Conservation (phyloP, 2,888 invertebrate genomes). For the Lymantria monacha region DNA sequence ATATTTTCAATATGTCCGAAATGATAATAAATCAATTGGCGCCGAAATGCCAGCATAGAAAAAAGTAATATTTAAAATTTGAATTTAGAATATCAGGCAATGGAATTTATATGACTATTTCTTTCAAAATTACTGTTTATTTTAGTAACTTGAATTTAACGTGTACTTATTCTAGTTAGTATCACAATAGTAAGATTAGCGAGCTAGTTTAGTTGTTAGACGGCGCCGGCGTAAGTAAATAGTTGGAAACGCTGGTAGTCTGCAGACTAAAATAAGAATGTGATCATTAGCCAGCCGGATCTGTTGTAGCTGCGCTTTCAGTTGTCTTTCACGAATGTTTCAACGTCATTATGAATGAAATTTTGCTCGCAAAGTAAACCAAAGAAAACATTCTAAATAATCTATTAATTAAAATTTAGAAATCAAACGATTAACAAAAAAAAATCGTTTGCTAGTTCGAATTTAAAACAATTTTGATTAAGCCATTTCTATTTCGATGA, state of each 20-base stretch:
- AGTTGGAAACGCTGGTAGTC: conserved; percentile 24
- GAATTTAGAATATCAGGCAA: too few species aligned
- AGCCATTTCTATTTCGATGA: neutral
- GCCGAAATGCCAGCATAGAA: too few species aligned
- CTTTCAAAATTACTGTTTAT: too few species aligned
- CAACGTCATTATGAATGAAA: conserved; percentile 16
- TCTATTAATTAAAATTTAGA: neutral
- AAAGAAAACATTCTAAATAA: neutral
- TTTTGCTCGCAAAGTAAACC: neutral
- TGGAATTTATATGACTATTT: too few species aligned
- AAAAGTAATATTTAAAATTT: too few species aligned
- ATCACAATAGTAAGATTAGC: too few species aligned
- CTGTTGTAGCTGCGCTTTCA: conserved; percentile 15
- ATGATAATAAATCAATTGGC: too few species aligned
- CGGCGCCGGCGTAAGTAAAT: conserved; percentile 16
- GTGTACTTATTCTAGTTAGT: too few species aligned
- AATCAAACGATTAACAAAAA: neutral
- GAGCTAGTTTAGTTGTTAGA: conserved; percentile 4
- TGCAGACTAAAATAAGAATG: conserved; percentile 36
- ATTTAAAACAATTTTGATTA: neutral
- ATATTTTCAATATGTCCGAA: too few species aligned
- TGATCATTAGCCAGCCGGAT: conserved; percentile 34
- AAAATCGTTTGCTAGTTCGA: conserved; percentile 1
- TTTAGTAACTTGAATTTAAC: too few species aligned
- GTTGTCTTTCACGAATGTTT: conserved; percentile 17